Evolutionary conservation across 2,888 invertebrate genomes (phyloP).

Genomic region (Yponomeuta malinellus): DNA sequence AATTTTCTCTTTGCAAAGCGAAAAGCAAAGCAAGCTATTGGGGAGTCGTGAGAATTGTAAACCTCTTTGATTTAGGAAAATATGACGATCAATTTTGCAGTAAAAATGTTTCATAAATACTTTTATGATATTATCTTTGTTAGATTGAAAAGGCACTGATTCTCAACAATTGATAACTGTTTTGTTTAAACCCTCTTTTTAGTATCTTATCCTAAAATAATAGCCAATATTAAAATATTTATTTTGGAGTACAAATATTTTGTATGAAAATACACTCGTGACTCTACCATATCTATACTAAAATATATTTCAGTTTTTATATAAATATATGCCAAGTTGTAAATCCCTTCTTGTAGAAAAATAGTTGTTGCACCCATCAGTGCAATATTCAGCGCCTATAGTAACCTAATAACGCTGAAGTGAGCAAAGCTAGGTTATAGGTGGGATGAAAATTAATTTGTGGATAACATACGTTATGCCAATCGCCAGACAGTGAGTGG

Average conservation of each 20-base stretch:
- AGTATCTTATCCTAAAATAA: slow-evolving; percentile 62
- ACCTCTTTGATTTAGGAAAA: not conserved
- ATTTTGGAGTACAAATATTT: slow-evolving; percentile 64
- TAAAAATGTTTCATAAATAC: slow-evolving; percentile 46
- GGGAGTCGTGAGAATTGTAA: not conserved
- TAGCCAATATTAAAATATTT: slow-evolving; percentile 72
- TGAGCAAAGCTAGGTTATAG: slow-evolving; percentile 48
- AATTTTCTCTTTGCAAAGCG: slow-evolving; percentile 42
- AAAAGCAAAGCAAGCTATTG: slow-evolving; percentile 8
- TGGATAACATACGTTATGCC: slow-evolving; percentile 41
- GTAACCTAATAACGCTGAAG: slow-evolving; percentile 28
- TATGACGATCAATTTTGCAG: slow-evolving; percentile 2
- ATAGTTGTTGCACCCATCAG: slow-evolving; percentile 35
- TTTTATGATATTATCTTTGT: slow-evolving; percentile 50
- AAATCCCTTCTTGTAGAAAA: slow-evolving; percentile 65
- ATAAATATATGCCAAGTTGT: slow-evolving; percentile 59
- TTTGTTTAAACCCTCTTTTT: slow-evolving; percentile 53
- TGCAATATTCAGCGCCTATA: not conserved
- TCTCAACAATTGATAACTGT: slow-evolving; percentile 64
- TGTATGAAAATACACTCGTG: slow-evolving; percentile 71
- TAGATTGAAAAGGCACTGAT: slow-evolving; percentile 66
- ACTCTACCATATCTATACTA: slow-evolving; percentile 67
- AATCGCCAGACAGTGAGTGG: slow-evolving; percentile 47
- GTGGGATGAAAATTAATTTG: slow-evolving; percentile 59
- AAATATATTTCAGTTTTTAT: slow-evolving; percentile 56